Base-by-base conservation (phyloP, 2,888 invertebrate species). In the Orchestes rusci region DNA sequence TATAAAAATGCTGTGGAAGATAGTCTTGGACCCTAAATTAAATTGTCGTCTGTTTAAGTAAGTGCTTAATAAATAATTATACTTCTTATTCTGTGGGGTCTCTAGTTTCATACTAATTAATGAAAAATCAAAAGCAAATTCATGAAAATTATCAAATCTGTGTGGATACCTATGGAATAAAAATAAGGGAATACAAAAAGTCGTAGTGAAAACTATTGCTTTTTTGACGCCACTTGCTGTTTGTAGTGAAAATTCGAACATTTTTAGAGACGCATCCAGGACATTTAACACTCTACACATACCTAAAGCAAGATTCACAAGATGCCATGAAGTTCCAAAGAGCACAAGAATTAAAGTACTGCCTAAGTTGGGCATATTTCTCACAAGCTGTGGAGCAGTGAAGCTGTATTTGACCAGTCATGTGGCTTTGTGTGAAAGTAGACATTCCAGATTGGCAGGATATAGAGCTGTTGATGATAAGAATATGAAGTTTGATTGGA, bases 401-500 rank as follows among this genome's bases (percentile, higher is more conserved):
- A 51, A 54, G 37, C 31, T 60, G 19, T 32, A 41, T 19, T 28
- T 7, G 27, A 27, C 39, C 13, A 59, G 55, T 40, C 59, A 58
- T 43, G 48, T 50, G 41, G 61, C 46, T 18, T 48, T 59, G 18
- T 69, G 68, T 48, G 56, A 63, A 42, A 53, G 58, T n/a, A 48
- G 54, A 4, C 56, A 58, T 41, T 59, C 63, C 5, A 58, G 69
- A 50, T 50, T 69, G 52, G 58, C 53, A 5, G 66, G 65, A n/a
- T 68, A 62, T 50, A 53, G 49, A 43, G 53, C 53, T 39, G 39
- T 36, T 19, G 46, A 66, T 18, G 73, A 73, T 36, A 75, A 76
- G 39, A 72, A 74, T 53, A 64, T 73, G 1, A 73, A 75, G 50
- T 91, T 92, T 70, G 84, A 89, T 61, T 92, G 90, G 90, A 71